These are phyloP conservation scores for Albula goreensis DNA, from an alignment of 2,113 vertebrate genomes.

Conservation along the genomic window DNA sequence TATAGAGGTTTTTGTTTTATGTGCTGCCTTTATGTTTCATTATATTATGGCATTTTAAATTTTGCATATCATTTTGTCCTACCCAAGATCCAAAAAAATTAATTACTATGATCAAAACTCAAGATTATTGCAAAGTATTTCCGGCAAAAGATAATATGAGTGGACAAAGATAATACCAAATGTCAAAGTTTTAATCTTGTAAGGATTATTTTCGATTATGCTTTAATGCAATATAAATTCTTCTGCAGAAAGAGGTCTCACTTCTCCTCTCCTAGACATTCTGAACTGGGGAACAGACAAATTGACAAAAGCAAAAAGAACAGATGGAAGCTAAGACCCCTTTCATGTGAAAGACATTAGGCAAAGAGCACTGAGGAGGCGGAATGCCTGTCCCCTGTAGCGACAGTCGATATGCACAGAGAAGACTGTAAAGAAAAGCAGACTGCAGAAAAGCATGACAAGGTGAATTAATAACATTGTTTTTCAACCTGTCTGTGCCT, in stretches of 20 bases:
- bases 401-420: background rate
- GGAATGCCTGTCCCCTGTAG: background rate
- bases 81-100: too few species aligned
- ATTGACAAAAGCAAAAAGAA: background rate
- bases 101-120: too few species aligned
- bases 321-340: background rate
- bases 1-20: too few species aligned
- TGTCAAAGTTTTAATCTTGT: too few species aligned
- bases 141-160: too few species aligned
- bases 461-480: background rate
- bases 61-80: too few species aligned
- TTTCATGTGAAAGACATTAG: background rate
- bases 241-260: background rate
- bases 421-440: background rate
- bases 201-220: too few species aligned
- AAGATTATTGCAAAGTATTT: too few species aligned
- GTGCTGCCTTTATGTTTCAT: too few species aligned
- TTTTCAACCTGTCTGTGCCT: background rate
- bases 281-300: background rate
- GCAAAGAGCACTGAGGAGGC: background rate
- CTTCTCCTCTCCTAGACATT: background rate
- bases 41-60: too few species aligned
- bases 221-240: background rate
- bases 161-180: too few species aligned
- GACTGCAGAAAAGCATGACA: background rate